phyloP scores from a whole-genome alignment of 2,113 vertebrate genomes.

The Peromyscus californicus region DNA sequence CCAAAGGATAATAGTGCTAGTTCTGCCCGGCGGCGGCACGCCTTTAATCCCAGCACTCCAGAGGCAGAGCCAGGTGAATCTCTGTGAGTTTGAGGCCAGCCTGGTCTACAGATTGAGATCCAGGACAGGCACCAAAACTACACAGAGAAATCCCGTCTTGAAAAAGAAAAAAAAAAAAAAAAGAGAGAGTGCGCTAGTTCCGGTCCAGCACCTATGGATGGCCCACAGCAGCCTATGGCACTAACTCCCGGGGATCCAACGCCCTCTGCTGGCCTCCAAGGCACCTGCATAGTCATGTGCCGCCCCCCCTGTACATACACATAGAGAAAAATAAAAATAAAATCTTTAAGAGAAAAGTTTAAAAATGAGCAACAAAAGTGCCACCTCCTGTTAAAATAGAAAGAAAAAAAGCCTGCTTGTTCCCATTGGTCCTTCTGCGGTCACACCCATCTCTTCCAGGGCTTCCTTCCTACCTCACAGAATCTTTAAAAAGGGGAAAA shows the following conservation, averaged over 20 bases:
- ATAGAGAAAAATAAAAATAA: not conserved
- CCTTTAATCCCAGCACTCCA: too few relatives aligned
- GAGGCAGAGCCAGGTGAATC: too few relatives aligned
- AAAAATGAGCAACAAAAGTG: not conserved
- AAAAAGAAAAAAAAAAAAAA: not conserved
- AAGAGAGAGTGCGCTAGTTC: too few relatives aligned
- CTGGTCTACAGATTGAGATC: not conserved
- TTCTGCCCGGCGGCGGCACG: not conserved
- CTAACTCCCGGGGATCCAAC: not conserved
- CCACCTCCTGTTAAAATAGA: not conserved
- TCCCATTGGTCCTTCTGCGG: not conserved
- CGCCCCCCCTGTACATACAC: not conserved
- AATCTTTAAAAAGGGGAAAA: not conserved
- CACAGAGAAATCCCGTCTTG: not conserved
- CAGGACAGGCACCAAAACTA: not conserved
- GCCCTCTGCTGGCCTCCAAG: not conserved
- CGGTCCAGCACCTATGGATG: not conserved
- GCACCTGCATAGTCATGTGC: not conserved
- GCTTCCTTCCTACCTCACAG: not conserved
- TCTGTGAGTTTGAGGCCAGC: not conserved
- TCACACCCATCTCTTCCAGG: not conserved
- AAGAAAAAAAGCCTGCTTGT: not conserved
- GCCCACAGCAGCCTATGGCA: not conserved
- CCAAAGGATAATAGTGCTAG: not conserved
- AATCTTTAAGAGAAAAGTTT: not conserved